phyloP scores from a whole-genome alignment of 2,797 vertebrate species.

The Tadarida brasiliensis region DNA sequence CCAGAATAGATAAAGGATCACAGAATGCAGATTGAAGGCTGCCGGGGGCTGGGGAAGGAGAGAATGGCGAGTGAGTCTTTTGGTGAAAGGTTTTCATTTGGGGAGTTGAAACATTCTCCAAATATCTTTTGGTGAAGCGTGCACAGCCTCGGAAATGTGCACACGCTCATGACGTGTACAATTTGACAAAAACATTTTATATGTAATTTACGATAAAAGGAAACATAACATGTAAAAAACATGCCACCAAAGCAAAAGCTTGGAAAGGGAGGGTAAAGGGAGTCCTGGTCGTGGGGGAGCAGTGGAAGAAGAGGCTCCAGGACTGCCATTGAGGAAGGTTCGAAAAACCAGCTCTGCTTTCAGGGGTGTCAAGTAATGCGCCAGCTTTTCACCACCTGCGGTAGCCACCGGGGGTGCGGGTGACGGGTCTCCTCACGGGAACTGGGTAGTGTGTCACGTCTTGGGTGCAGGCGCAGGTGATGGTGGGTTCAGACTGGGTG shows the following conservation, averaged over 20 bases:
- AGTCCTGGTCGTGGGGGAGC: not conserved
- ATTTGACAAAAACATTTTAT: not conserved
- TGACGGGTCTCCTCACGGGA: not conserved
- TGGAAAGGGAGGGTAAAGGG: not conserved
- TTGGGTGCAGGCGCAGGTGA: not conserved
- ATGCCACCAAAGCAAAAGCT: no score
- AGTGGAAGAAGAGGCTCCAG: not conserved
- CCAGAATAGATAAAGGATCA: not conserved
- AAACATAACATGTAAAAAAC: not conserved
- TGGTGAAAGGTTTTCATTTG: not conserved
- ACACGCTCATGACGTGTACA: not conserved
- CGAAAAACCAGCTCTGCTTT: not conserved
- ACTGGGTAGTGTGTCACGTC: not conserved
- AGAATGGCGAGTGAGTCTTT: not conserved
- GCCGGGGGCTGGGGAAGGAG: not conserved
- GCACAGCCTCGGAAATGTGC: not conserved
- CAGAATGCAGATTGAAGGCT: not conserved
- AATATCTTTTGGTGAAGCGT: not conserved
- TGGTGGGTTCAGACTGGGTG: not conserved
- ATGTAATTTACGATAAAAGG: not conserved
- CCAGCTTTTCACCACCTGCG: not conserved
- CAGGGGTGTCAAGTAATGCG: not conserved
- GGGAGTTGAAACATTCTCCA: not conserved
- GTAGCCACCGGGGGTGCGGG: not conserved
- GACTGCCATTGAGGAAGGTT: not conserved